Conservation (phyloP, 1,140 invertebrate species). For the Charaxes varanes region DNA sequence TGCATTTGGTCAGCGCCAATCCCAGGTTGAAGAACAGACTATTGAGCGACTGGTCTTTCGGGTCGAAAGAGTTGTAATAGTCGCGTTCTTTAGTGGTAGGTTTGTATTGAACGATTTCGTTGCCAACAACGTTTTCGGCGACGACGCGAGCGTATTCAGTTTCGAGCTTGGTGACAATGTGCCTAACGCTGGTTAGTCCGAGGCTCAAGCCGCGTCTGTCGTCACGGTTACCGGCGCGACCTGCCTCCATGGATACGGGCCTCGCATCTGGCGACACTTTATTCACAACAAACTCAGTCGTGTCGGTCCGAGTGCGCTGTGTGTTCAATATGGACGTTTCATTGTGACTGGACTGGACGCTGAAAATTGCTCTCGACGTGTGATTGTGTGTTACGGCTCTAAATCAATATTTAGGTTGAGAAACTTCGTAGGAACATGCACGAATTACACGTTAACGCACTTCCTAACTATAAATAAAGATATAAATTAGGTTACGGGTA, state of each 20-base stretch:
- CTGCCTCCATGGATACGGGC: constrained; percentile 58
- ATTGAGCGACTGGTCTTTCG: constrained; percentile 51
- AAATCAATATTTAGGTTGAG: constrained; percentile 20
- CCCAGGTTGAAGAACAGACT: constrained; percentile 41
- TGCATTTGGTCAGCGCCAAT: constrained; percentile 45
- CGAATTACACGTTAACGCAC: not conserved
- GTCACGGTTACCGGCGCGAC: constrained; percentile 60
- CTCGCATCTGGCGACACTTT: constrained; percentile 31
- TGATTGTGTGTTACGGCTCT: constrained; percentile 28
- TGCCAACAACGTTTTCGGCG: constrained; percentile 24
- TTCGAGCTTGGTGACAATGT: constrained; percentile 62
- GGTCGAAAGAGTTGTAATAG: constrained; percentile 51
- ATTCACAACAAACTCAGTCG: constrained; percentile 30
- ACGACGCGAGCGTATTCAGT: constrained; percentile 42
- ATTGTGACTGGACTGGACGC: constrained; percentile 40
- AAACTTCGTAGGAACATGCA: constrained; percentile 1
- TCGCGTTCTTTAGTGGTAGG: constrained; percentile 35
- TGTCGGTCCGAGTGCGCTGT: constrained; percentile 42
- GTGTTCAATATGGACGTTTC: constrained; percentile 39
- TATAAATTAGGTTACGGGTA: not conserved
- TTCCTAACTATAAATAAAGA: constrained; percentile 14
- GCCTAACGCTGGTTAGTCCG: constrained; percentile 55
- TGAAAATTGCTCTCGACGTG: constrained; percentile 36
- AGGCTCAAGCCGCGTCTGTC: constrained; percentile 48
- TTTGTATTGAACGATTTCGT: constrained; percentile 50